Base-by-base conservation (phyloP, 2,113 vertebrate genomes). In the Etheostoma spectabile region DNA sequence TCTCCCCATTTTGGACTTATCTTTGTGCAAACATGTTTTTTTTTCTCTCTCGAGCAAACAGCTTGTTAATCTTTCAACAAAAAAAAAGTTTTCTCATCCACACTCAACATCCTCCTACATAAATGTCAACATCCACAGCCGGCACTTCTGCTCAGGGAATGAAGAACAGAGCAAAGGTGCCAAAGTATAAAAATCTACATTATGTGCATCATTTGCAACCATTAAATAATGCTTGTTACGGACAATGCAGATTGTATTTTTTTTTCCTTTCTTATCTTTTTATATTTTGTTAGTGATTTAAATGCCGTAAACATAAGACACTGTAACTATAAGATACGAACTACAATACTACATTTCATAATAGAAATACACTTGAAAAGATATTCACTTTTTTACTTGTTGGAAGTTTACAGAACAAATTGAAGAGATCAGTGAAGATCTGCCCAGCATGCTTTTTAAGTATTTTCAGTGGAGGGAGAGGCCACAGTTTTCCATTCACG, bases 51-150 rank as follows among this genome's bases (percentile, higher is more conserved):
- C 2, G 1, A 18, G 27, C 55, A 74, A 80, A 77, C 68, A 70
- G 30, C 61, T 60, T 71, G 42, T 75, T 79, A 82, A 79, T 86
- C 15, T 65, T 64, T n/a, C 19, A 15, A 64, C 35, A 33, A 60
- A 67, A 46, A 24, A 67, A 84, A 73, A 16, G 16, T 48, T 80
- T 68, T 61, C 46, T 75, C 55, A 55, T 79, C 48, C 35, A 46
- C 38, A 21, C 27, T 62, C 21, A 38, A 1, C 56, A 14, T 71
- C 70, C 69, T 66, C 79, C 68, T 64, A 71, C 62, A 5, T 69
- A 24, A 64, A 74, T 70, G 63, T 79, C 69, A 66, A 65, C 63
- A 48, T 78, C 60, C 52, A 52, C 35, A 30, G 74, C 46, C 45
- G 57, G 49, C 11, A 4, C 24, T 22, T 71, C 63, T 71, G 33